These are phyloP conservation scores for Blastomussa wellsi DNA, from an alignment of 92 coral and sea anemone genomes.

Conservation along the genomic window DNA sequence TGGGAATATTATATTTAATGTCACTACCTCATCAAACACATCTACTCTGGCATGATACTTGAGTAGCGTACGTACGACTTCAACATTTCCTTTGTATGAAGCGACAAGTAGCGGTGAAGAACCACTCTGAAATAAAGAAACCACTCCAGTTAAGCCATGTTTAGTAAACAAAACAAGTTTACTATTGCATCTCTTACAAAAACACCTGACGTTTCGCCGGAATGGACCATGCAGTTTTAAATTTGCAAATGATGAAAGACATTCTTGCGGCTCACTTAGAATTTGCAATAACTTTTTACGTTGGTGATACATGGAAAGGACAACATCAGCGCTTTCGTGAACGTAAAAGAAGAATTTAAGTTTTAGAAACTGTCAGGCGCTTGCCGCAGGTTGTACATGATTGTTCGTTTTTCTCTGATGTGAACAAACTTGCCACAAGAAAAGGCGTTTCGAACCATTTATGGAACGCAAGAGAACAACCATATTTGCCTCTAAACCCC, in stretches of 20 bases:
- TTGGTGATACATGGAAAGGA: background rate
- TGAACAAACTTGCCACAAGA: too few relatives aligned
- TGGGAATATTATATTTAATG: background rate
- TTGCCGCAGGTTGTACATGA: too few relatives aligned
- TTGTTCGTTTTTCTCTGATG: too few relatives aligned
- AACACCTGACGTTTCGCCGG: too few relatives aligned
- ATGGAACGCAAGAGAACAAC: too few relatives aligned
- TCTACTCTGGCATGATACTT: conserved; percentile 92
- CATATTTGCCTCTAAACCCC: too few relatives aligned
- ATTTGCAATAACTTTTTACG: background rate
- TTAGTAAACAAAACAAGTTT: background rate
- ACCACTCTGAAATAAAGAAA: conserved; percentile 64
- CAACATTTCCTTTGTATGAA: conserved; percentile 88
- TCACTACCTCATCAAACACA: conserved; percentile 86
- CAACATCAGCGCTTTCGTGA: background rate
- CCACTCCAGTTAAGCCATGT: background rate
- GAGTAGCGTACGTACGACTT: conserved; percentile 81
- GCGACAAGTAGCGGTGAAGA: conserved; percentile 90
- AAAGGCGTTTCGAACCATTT: too few relatives aligned
- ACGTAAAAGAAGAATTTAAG: too few relatives aligned
- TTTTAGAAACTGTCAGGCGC: too few relatives aligned
- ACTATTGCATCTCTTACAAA: background rate
- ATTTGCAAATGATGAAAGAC: background rate
- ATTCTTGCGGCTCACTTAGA: background rate
- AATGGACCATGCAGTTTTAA: too few relatives aligned